phyloP scores from a whole-genome alignment of 2,888 invertebrate species.

The Polia nebulosa region DNA sequence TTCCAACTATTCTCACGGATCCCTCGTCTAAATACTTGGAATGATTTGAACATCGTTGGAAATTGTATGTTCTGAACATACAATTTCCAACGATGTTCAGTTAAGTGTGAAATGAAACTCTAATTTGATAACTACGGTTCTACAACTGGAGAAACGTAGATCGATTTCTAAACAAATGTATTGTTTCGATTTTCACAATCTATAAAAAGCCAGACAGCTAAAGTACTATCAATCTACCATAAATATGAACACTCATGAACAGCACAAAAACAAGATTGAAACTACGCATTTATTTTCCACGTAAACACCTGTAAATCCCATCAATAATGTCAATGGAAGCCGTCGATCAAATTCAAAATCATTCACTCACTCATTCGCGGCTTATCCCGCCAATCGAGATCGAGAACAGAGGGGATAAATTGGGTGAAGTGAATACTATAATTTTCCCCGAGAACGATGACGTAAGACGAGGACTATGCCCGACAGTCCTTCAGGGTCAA shows the following conservation, averaged over 20 bases:
- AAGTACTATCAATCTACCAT: conserved; percentile 21
- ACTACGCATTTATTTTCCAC: conserved; percentile 51
- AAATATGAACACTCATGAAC: conserved; percentile 37
- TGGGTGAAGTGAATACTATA: conserved; percentile 38
- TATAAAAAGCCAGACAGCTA: conserved; percentile 24
- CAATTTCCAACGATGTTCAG: no score
- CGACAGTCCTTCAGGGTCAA: conserved; percentile 65
- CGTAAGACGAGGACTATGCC: conserved; percentile 59
- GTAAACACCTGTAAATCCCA: conserved; percentile 53
- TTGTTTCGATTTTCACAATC: conserved; percentile 8
- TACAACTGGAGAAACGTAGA: background rate
- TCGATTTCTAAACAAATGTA: conserved; percentile 5
- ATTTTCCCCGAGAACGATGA: conserved; percentile 57
- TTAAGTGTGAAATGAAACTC: conserved; percentile 20
- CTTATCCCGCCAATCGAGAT: conserved; percentile 45
- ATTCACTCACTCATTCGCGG: conserved; percentile 56
- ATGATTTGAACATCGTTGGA: conserved; percentile 30
- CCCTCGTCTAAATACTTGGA: conserved; percentile 27
- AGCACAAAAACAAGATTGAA: conserved; percentile 40
- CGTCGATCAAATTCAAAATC: conserved; percentile 59
- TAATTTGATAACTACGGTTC: conserved; percentile 1
- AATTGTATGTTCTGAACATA: conserved; percentile 4
- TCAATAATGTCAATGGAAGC: conserved; percentile 59
- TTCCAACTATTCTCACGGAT: conserved; percentile 66
- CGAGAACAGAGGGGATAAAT: conserved; percentile 25